Evolutionary conservation across 2,888 invertebrate genomes (phyloP).

Genomic region (Zootermopsis nevadensis): DNA sequence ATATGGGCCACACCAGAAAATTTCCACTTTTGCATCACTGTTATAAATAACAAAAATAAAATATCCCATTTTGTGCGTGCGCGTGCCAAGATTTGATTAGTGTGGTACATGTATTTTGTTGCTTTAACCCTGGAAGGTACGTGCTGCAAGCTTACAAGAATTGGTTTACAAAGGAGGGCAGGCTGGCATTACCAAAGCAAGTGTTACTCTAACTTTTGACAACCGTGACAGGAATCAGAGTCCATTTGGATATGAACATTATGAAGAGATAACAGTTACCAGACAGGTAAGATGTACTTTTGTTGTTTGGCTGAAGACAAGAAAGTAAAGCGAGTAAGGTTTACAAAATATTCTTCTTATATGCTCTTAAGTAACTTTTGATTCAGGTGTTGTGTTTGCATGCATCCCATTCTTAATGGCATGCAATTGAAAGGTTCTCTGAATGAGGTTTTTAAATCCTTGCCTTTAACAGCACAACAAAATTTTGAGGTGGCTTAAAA

Average conservation of each 20-base stretch:
- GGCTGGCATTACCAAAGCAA: conserved; percentile 94
- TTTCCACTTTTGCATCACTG: background rate
- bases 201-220: conserved; percentile 95
- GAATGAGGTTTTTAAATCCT: too few relatives aligned
- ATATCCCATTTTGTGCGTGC: background rate
- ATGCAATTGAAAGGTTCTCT: too few relatives aligned
- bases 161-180: conserved; percentile 98
- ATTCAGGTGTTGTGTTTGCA: too few relatives aligned
- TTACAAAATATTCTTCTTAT: too few relatives aligned
- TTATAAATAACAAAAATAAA: background rate
- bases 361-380: too few relatives aligned
- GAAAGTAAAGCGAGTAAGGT: too few relatives aligned
- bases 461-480: too few relatives aligned
- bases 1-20: background rate
- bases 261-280: conserved; percentile 91
- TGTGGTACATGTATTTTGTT: conserved; percentile 51
- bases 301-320: too few relatives aligned
- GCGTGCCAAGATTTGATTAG: background rate
- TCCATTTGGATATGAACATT: conserved; percentile 92
- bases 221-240: conserved; percentile 84
- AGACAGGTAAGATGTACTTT: conserved; percentile 74
- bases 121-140: conserved; percentile 71
- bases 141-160: conserved; percentile 91
- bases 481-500: too few relatives aligned
- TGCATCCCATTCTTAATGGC: too few relatives aligned